These are phyloP conservation scores for Caenorhabditis remanei DNA, from an alignment of 1,140 invertebrate species.

Conservation along the genomic window DNA sequence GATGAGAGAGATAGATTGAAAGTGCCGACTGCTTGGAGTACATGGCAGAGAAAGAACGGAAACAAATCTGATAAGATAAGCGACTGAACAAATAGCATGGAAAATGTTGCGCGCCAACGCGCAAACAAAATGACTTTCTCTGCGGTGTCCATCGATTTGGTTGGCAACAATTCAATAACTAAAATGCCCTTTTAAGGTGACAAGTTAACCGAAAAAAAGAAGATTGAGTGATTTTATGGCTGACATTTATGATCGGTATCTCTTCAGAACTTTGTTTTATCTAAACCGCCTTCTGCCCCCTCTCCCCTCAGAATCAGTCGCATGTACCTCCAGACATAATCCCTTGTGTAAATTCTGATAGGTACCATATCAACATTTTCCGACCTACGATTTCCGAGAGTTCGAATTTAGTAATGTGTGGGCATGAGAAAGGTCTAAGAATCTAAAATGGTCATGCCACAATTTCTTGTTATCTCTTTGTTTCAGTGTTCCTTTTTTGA, in stretches of 20 bases:
- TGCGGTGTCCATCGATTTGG: constrained; percentile 37
- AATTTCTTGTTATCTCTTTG: too few species aligned
- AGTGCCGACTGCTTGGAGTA: constrained; percentile 40
- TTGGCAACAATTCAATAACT: constrained; percentile 33
- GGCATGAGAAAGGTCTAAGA: too few species aligned
- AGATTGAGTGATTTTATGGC: not conserved
- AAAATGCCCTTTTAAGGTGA: not conserved
- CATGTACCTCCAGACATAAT: constrained; percentile 40
- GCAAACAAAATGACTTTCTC: constrained; percentile 40
- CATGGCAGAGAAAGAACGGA: constrained; percentile 41
- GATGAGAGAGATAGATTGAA: constrained; percentile 21
- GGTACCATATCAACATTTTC: constrained; percentile 23
- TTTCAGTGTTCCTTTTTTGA: too few species aligned
- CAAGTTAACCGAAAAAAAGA: not conserved
- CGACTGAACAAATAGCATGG: constrained; percentile 54
- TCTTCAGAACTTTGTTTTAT: not conserved
- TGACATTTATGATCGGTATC: not conserved
- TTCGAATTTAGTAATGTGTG: constrained; percentile 11
- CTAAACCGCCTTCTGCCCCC: not conserved
- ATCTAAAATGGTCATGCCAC: too few species aligned
- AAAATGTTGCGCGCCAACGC: constrained; percentile 45
- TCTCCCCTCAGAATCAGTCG: not conserved
- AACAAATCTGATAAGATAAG: constrained; percentile 57
- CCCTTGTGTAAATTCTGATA: constrained; percentile 25
- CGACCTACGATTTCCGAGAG: not conserved